These are phyloP conservation scores for Hypsibius dujardini DNA, from an alignment of 1,140 invertebrate genomes.

Conservation along the genomic window DNA sequence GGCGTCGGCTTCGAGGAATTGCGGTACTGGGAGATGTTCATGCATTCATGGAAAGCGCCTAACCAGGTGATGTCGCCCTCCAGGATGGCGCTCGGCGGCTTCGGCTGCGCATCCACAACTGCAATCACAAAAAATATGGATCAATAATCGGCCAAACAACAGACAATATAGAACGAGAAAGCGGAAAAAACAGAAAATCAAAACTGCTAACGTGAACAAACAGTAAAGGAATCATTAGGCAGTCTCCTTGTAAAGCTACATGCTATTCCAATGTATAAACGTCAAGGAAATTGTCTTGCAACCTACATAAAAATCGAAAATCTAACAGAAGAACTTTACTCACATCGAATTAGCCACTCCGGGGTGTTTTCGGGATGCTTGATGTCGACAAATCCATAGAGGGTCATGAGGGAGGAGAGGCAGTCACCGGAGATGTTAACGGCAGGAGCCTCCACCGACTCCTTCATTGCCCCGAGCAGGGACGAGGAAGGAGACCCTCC, in stretches of 20 bases:
- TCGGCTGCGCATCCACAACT: constrained; percentile 9
- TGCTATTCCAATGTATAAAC: no score
- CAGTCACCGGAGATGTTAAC: no score
- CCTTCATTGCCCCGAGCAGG: no score
- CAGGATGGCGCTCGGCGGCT: constrained; percentile 12
- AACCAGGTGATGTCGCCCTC: constrained; percentile 9
- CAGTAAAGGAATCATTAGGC: no score
- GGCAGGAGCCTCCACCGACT: no score
- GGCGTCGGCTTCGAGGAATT: not conserved
- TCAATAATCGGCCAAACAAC: not conserved
- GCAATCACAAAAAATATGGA: not conserved
- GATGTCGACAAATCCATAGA: no score
- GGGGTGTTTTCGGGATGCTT: not conserved
- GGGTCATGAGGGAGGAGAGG: no score
- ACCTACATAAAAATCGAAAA: no score
- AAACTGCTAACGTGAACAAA: not conserved
- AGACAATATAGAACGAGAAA: not conserved
- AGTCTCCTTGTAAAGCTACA: no score
- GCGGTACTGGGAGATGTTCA: not conserved
- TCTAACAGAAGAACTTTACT: not conserved
- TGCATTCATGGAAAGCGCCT: constrained; percentile 10
- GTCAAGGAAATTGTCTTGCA: no score
- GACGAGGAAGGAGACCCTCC: no score
- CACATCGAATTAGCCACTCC: constrained; percentile 5
- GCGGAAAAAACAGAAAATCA: not conserved